Percentiles rank a stretch among this genome's conserved stretches.
These are phyloP conservation scores for Florisuga fusca DNA, from an alignment of 2,797 vertebrate species.

Conservation along the genomic window DNA sequence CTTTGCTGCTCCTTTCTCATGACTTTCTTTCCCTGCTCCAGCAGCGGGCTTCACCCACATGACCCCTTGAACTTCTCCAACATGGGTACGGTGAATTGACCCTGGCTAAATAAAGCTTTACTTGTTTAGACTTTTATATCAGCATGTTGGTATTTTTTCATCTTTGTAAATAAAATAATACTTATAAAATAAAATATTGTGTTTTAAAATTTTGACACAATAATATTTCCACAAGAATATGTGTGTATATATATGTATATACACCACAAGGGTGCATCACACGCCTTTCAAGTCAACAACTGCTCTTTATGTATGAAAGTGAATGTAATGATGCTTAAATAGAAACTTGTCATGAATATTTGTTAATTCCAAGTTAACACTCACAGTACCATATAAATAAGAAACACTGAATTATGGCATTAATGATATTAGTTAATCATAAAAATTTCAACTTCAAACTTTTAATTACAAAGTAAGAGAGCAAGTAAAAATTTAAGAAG, in stretches of 20 bases:
- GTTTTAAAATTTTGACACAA: background rate
- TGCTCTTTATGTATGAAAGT: background rate
- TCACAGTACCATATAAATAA: background rate
- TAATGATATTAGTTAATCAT: conserved; percentile 4
- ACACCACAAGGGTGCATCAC: background rate
- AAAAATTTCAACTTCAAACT: conserved; percentile 46
- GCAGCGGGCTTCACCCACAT: accelerated
- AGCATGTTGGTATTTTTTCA: background rate
- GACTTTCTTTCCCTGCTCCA: background rate
- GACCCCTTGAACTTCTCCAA: accelerated
- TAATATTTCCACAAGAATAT: background rate
- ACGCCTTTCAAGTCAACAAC: background rate
- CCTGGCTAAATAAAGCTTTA: background rate
- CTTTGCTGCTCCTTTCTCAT: background rate
- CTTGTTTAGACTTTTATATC: background rate
- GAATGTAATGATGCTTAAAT: background rate
- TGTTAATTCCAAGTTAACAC: background rate
- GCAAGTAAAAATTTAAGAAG: conserved; percentile 77
- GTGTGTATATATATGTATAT: background rate
- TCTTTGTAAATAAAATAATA: background rate
- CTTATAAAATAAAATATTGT: background rate
- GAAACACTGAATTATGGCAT: background rate
- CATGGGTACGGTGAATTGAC: background rate
- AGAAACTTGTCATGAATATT: background rate
- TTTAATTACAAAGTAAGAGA: conserved; percentile 73